Evolutionary conservation across 2,888 invertebrate genomes (phyloP).

Genomic region (Amiota communis): DNA sequence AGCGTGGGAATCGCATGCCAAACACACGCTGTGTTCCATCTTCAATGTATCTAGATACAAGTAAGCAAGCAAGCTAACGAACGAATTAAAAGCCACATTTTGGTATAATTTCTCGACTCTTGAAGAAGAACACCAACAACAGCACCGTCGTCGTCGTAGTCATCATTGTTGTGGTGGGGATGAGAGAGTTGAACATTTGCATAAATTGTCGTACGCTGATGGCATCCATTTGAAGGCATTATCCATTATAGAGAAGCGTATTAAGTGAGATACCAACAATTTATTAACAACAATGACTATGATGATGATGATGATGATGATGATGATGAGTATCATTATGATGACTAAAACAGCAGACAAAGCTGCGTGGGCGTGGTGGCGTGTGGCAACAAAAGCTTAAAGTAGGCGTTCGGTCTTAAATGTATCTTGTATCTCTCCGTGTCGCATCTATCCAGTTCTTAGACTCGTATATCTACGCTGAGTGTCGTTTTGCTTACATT

Average conservation of each 20-base stretch:
- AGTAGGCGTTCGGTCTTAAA: not conserved
- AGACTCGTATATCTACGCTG: no score
- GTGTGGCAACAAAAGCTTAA: not conserved
- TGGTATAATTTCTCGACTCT: constrained; percentile 2
- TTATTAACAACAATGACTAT: constrained; percentile 7
- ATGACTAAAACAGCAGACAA: not conserved
- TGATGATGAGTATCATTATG: not conserved
- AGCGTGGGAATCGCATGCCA: not conserved
- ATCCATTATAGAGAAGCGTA: constrained; percentile 4
- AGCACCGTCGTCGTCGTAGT: not conserved
- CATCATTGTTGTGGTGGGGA: not conserved
- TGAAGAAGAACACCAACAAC: not conserved
- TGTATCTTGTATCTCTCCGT: not conserved
- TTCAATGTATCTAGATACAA: no score
- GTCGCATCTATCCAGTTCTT: not conserved
- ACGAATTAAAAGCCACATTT: constrained; percentile 3
- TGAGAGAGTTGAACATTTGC: constrained; percentile 9
- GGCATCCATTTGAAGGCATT: constrained; percentile 5
- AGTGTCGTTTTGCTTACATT: no score
- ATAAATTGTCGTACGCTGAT: constrained; percentile 2
- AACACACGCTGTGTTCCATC: not conserved
- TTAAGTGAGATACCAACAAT: constrained; percentile 3
- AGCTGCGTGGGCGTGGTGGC: constrained; percentile 1
- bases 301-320: no score
- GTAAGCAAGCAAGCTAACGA: not conserved